These are phyloP conservation scores for Caprella mutica DNA, from an alignment of 2,888 invertebrate genomes.

Conservation along the genomic window DNA sequence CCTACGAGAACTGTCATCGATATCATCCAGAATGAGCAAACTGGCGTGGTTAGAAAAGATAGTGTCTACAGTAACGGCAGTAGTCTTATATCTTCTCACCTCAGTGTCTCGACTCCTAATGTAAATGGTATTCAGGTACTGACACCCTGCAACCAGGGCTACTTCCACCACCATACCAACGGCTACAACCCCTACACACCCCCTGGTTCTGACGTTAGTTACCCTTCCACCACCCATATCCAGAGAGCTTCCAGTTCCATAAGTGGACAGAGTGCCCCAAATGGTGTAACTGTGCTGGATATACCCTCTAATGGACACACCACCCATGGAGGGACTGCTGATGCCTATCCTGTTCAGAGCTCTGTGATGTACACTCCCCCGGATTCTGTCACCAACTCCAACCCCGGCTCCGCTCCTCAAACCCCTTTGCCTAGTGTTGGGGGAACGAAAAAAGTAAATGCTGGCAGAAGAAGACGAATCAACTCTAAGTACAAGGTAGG, in stretches of 20 bases:
- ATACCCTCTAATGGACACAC: no score
- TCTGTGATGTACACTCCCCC: not conserved
- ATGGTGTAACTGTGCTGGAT: no score
- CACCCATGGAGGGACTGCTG: no score
- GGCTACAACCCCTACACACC: constrained; percentile 5
- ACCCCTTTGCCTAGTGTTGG: constrained; percentile 2
- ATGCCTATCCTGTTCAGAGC: no score
- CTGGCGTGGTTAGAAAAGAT: no score
- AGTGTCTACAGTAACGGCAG: no score
- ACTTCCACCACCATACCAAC: constrained; percentile 8
- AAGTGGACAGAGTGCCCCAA: not conserved
- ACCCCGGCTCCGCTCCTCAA: constrained; percentile 4
- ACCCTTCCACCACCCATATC: not conserved
- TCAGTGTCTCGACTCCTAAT: no score
- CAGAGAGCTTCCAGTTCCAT: not conserved
- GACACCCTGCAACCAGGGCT: constrained; percentile 7
- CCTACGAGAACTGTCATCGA: no score
- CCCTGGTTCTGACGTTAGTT: not conserved
- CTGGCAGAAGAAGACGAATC: constrained; percentile 5
- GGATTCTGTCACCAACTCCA: not conserved
- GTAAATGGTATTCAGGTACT: no score
- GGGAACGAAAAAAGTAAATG: no score
- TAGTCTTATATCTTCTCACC: no score
- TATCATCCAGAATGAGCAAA: no score
- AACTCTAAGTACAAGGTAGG: constrained; percentile 9